Percentiles rank a stretch among this genome's conserved stretches.
Evolutionary conservation across 2,113 vertebrate genomes (phyloP).

Genomic region (Microcebus lehilahytsara): DNA sequence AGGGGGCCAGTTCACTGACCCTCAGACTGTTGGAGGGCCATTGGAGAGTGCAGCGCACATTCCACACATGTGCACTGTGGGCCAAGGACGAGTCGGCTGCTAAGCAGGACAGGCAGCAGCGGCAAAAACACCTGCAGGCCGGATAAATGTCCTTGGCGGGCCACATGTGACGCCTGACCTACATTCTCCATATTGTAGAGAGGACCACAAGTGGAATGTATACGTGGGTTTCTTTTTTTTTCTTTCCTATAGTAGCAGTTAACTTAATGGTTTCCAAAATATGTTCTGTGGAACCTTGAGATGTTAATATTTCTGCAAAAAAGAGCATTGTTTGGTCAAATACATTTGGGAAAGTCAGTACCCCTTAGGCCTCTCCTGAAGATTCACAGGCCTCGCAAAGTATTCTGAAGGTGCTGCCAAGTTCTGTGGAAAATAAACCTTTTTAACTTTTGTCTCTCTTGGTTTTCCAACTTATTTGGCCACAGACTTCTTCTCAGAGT

Average conservation of each 20-base stretch:
- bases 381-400: not conserved
- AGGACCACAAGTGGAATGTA: fast-evolving
- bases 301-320: not conserved
- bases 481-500: not conserved
- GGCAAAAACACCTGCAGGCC: no score
- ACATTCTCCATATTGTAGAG: not conserved
- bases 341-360: not conserved
- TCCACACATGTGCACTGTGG: no score
- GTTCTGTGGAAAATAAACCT: not conserved
- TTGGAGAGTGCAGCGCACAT: no score
- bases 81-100: no score
- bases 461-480: not conserved
- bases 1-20: no score
- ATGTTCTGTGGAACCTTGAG: not conserved
- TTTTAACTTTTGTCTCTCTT: not conserved
- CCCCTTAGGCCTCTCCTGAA: not conserved
- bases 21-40: no score
- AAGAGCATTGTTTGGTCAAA: not conserved
- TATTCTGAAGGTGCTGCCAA: not conserved
- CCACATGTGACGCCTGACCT: no score
- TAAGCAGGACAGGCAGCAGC: no score
- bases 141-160: no score
- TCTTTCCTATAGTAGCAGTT: not conserved
- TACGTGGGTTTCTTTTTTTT: not conserved
- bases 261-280: not conserved